These are phyloP conservation scores for Tipula helvola DNA, from an alignment of 2,888 invertebrate genomes.

Conservation along the genomic window DNA sequence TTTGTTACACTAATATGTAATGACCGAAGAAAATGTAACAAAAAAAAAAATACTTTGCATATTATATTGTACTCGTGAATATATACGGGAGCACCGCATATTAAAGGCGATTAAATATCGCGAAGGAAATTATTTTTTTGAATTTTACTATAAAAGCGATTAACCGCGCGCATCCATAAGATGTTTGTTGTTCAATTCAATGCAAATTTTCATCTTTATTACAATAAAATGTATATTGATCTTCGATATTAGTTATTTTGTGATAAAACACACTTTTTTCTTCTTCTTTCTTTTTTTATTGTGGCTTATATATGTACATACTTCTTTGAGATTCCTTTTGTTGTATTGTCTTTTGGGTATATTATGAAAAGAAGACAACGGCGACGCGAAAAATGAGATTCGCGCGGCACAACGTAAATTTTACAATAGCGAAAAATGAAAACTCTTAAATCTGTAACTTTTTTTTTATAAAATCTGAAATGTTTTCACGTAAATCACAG, in stretches of 20 bases:
- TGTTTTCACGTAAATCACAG: not conserved
- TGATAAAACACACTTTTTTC: not conserved
- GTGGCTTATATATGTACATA: not conserved
- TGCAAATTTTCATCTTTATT: not conserved
- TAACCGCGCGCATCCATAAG: not conserved
- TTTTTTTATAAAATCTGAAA: not conserved
- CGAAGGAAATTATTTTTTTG: not conserved
- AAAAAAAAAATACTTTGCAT: not conserved
- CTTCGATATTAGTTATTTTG: not conserved
- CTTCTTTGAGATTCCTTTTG: not conserved
- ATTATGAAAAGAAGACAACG: not conserved
- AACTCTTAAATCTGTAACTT: not conserved
- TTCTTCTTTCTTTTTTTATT: too few species aligned
- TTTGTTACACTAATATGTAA: not conserved
- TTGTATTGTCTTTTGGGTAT: not conserved
- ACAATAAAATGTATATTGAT: not conserved
- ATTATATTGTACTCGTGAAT: not conserved
- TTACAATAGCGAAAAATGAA: not conserved
- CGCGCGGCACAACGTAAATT: not conserved
- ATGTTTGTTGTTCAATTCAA: not conserved
- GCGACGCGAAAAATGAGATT: not conserved
- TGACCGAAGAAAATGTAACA: not conserved
- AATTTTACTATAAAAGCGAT: not conserved
- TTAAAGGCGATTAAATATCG: constrained; percentile 4
- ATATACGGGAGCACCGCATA: not conserved